Percentiles rank a stretch among this genome's conserved stretches.
phyloP scores from a whole-genome alignment of 2,888 invertebrate species.

The Hirtodrosophila duncani region DNA sequence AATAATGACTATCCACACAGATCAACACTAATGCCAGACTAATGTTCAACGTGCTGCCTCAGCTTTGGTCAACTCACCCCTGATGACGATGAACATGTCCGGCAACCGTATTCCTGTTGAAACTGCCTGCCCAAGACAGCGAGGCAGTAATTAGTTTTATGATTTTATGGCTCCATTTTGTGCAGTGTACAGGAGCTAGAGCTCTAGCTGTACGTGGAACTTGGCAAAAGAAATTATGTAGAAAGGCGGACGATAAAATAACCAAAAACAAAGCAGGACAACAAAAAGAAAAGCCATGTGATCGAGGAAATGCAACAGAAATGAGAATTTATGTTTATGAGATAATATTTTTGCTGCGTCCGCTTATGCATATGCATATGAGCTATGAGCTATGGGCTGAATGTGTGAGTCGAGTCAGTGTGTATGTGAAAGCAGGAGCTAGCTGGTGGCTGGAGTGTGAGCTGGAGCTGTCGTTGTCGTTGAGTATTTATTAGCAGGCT shows the following conservation, averaged over 20 bases:
- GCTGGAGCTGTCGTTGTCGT: background rate
- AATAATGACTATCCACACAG: too few species aligned
- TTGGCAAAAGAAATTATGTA: constrained; percentile 52
- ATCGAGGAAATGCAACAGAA: constrained; percentile 68
- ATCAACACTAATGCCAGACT: too few species aligned
- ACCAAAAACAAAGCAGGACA: constrained; percentile 33
- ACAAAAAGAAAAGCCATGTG: constrained; percentile 26
- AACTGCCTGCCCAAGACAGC: too few species aligned
- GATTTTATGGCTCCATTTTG: too few species aligned
- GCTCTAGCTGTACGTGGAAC: too few species aligned
- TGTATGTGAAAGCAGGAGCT: too few species aligned
- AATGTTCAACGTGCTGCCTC: too few species aligned
- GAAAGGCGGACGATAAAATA: constrained; percentile 46
- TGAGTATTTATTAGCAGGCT: constrained; percentile 57
- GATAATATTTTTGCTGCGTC: constrained; percentile 49
- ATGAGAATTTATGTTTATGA: constrained; percentile 68
- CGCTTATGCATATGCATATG: constrained; percentile 36
- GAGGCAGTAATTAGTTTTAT: too few species aligned
- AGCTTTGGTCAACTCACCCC: too few species aligned
- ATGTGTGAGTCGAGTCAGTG: constrained; percentile 38
- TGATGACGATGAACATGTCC: too few species aligned
- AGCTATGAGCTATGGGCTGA: constrained; percentile 15
- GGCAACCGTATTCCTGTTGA: too few species aligned
- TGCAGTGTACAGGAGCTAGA: too few species aligned
- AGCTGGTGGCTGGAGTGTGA: background rate